Conservation (phyloP, 2,113 vertebrate species). For the Chaetodon trifascialis region DNA sequence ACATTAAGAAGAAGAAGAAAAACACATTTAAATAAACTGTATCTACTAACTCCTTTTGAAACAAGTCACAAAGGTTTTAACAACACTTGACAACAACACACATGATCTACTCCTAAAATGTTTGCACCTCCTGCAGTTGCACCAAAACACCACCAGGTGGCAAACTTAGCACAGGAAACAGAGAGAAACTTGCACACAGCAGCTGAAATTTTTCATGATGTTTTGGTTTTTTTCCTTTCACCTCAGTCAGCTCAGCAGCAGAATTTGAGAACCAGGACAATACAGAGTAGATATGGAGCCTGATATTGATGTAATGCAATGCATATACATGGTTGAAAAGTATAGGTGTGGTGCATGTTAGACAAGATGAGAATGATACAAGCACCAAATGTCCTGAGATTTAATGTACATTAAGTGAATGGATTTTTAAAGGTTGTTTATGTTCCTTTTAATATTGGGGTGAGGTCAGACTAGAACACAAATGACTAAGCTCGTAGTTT, state of each 20-base stretch:
- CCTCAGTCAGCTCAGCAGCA: conserved; percentile 28
- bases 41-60: neutral
- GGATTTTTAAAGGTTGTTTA: neutral
- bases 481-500: neutral
- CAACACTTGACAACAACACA: too few relatives aligned
- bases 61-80: neutral
- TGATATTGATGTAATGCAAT: neutral
- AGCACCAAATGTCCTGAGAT: too few relatives aligned
- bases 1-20: too few relatives aligned
- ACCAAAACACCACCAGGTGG: conserved; percentile 46
- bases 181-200: neutral
- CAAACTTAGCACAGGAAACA: neutral
- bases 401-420: too few relatives aligned
- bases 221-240: neutral
- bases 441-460: neutral
- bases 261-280: neutral
- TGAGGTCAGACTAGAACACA: neutral
- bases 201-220: neutral
- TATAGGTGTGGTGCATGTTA: neutral
- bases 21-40: neutral
- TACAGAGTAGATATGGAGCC: neutral
- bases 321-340: neutral
- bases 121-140: conserved; percentile 7
- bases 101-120: too few relatives aligned
- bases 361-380: neutral